Conservation (phyloP, 2,888 invertebrate species). For the Pristionchus maxplancki region DNA sequence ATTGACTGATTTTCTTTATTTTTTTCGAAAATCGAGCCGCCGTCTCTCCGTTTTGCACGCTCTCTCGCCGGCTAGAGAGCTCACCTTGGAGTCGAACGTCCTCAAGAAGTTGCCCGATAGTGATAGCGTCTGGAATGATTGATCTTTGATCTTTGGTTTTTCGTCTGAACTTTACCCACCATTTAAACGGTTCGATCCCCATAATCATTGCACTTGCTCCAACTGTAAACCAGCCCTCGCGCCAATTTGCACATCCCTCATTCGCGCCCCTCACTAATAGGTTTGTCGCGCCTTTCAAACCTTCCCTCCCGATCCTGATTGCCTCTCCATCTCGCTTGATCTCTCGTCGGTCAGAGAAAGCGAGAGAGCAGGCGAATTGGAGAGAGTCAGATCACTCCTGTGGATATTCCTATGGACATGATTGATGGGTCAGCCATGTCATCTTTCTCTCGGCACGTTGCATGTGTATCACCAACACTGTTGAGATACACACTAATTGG, state of each 20-base stretch:
- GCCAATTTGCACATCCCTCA: neutral
- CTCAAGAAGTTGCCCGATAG: conserved; percentile 68
- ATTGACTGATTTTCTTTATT: too few relatives aligned
- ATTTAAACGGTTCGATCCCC: too few relatives aligned
- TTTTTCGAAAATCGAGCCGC: too few relatives aligned
- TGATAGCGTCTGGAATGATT: conserved; percentile 61
- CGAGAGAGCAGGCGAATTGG: neutral
- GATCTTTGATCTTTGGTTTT: neutral
- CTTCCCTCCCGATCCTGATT: too few relatives aligned
- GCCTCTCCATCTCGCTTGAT: neutral
- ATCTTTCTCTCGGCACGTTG: neutral
- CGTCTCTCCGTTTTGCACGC: too few relatives aligned
- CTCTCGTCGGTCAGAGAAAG: neutral
- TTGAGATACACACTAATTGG: neutral
- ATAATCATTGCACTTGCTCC: too few relatives aligned
- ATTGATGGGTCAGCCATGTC: conserved; percentile 10
- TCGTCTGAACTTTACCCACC: neutral
- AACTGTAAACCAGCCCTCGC: neutral
- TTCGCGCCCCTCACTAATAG: conserved; percentile 27
- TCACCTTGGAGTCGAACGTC: conserved; percentile 57
- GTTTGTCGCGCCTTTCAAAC: conserved; percentile 26
- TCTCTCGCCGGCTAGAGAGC: too few relatives aligned
- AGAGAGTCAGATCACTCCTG: neutral
- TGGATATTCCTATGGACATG: neutral
- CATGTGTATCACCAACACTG: neutral